Percentiles rank a stretch among this genome's conserved stretches.
Conservation (phyloP, 2,888 invertebrate genomes). For the Nasonovia ribisnigri region DNA sequence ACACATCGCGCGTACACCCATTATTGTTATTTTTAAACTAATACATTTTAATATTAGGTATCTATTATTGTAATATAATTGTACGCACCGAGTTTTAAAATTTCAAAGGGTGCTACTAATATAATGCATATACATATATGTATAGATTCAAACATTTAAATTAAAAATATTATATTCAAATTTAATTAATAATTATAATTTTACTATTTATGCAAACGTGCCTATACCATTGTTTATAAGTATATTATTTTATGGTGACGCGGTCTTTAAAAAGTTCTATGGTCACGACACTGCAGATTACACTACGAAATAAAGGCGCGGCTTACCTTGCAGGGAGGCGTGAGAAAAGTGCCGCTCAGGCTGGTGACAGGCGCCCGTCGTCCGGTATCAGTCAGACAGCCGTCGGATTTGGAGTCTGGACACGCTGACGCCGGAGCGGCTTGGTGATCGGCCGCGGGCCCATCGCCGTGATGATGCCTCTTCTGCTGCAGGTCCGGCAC, state of each 20-base stretch:
- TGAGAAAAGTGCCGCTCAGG: conserved; percentile 53
- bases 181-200: background rate
- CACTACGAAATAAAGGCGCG: background rate
- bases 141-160: background rate
- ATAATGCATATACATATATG: background rate
- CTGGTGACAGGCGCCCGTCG: conserved; percentile 52
- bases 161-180: background rate
- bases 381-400: conserved; percentile 38
- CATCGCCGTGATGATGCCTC: background rate
- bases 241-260: background rate
- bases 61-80: background rate
- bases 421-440: conserved; percentile 45
- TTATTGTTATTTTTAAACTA: too few species aligned
- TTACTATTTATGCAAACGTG: background rate
- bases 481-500: conserved; percentile 48
- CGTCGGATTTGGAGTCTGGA: conserved; percentile 58
- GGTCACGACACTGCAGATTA: background rate
- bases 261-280: background rate
- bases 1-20: too few species aligned
- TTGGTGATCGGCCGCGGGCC: background rate
- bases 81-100: background rate
- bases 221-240: background rate
- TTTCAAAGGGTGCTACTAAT: background rate
- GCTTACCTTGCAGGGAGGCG: conserved; percentile 35
- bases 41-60: background rate